Base-by-base conservation (phyloP, 2,113 vertebrate genomes). In the Heliornis fulica region DNA sequence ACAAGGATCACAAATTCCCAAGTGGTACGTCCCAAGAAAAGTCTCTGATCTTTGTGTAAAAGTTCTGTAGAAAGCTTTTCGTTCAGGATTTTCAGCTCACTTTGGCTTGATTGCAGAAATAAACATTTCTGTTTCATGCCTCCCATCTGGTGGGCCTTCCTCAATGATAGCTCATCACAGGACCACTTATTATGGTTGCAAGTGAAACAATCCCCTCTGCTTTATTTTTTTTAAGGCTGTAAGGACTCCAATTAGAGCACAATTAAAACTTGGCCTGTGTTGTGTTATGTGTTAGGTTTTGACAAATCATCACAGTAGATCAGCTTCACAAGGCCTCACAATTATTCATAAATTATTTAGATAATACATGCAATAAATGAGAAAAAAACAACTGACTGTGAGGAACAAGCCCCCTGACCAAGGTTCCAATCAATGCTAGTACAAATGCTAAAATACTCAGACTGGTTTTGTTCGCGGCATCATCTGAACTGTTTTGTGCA, bases 101-200 rank as follows among this genome's bases (percentile, higher is more conserved):
- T 96, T 94, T 83, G 48, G 7, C 89, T 92, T 90, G 95, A 96
- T 93, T 94, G 66, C 87, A 91, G 95, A 95, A 97, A 96, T 97
- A 94, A 94, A 93, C 63, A 41, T 87, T 80, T 85, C 48, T 80
- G 29, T 77, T 87, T 85, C 61, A 78, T 89, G 72, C 54, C 32
- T 91, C 64, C 77, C 88, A 94, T 95, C 94, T 92, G 95, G 75
- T 76, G 57, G 66, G 40, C 63, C 54, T 89, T 96, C 22, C 71
- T 40, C 13, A 18, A 10, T 1, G 25, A 78, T 28, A 61, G 64
- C 88, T 97, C 84, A 69, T 89, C 94, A 91, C 53, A 72, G 81
- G 51, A 40, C 57, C 53, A 65, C 63, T 95, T 92, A 68, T 17
- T n/a, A 82, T 22, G 5, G 46, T 9, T 69, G 59, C 51, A 57